Percentiles rank a stretch among this genome's conserved stretches.
phyloP scores from a whole-genome alignment of 2,888 invertebrate genomes.

The Cyaniris semiargus region DNA sequence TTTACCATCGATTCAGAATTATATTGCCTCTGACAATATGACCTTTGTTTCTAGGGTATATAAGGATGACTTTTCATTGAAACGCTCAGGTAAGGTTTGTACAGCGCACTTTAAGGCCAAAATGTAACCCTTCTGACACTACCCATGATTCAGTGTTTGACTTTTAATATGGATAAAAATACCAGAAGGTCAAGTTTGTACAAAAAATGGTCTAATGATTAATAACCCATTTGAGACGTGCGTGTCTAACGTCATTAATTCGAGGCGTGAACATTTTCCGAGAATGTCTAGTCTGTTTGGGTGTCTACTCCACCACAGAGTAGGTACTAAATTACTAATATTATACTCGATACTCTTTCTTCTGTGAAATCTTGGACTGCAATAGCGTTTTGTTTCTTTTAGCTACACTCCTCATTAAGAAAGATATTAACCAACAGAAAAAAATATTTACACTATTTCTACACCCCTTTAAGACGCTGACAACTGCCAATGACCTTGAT shows the following conservation, averaged over 20 bases:
- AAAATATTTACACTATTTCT: no score
- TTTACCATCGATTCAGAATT: background rate
- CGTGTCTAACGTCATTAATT: slow-evolving; percentile 29
- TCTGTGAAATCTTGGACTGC: no score
- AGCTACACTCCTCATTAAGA: no score
- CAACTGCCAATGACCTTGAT: no score
- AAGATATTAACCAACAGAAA: no score
- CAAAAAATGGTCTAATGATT: slow-evolving; percentile 19
- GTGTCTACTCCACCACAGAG: background rate
- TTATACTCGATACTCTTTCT: no score
- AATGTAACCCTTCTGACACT: background rate
- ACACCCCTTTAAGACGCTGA: no score
- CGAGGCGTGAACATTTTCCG: slow-evolving; percentile 31
- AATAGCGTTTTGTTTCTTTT: no score
- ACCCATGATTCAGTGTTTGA: background rate
- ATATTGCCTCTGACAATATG: background rate
- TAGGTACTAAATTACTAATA: background rate
- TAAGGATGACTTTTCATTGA: background rate
- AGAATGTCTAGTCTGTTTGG: slow-evolving; percentile 29
- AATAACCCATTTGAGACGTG: slow-evolving; percentile 17
- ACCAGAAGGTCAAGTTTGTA: slow-evolving; percentile 3
- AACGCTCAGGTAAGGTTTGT: background rate
- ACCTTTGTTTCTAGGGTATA: background rate
- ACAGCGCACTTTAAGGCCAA: background rate
- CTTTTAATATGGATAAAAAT: background rate